Percentiles rank a stretch among this genome's conserved stretches.
Conservation (phyloP, 2,113 vertebrate species). For the Saguinus imperator region DNA sequence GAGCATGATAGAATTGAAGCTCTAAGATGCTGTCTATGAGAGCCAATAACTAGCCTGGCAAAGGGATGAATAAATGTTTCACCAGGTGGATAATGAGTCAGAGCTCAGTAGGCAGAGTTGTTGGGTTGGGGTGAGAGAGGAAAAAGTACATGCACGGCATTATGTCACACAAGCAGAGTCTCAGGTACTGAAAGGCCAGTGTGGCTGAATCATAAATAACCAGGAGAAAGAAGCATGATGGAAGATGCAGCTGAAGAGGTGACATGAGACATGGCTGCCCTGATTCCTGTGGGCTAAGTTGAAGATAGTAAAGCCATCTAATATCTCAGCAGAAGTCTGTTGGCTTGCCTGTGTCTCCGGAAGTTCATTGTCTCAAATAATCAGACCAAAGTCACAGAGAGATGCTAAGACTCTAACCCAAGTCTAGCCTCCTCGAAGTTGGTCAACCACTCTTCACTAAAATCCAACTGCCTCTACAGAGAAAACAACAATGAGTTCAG, state of each 20-base stretch:
- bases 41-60: neutral
- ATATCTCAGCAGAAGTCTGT: neutral
- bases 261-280: neutral
- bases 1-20: neutral
- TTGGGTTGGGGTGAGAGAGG: neutral
- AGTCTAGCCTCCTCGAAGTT: neutral
- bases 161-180: neutral
- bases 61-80: neutral
- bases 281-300: neutral
- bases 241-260: neutral
- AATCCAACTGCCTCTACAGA: neutral
- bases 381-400: neutral
- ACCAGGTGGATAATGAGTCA: neutral
- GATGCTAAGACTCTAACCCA: neutral
- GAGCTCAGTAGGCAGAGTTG: neutral
- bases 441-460: neutral
- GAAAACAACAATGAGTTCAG: neutral
- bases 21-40: neutral
- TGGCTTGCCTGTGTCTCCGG: neutral
- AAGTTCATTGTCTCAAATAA: neutral
- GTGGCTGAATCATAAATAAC: neutral
- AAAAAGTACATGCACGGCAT: neutral
- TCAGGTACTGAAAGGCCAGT: neutral
- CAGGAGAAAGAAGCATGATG: neutral
- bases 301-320: neutral